Evolutionary conservation across 2,797 vertebrate genomes (phyloP).

Genomic region (Limosa lapponica): DNA sequence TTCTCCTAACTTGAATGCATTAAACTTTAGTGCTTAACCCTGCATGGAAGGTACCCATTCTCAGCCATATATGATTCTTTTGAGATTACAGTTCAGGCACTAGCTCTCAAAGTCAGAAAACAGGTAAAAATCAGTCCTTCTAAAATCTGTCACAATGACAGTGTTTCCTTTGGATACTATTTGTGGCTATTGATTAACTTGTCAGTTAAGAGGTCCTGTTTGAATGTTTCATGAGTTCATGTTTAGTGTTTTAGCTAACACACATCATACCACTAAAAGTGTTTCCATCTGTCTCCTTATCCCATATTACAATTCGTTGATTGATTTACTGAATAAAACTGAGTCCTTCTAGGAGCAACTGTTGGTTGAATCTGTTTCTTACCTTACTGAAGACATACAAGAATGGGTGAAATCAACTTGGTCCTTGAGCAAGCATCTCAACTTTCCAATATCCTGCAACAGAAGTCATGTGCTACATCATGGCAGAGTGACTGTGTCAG

Average conservation of each 20-base stretch:
- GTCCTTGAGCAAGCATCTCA: neutral
- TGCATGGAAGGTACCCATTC: neutral
- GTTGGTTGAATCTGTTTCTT: neutral
- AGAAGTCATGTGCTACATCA: neutral
- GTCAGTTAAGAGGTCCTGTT: rapidly evolving
- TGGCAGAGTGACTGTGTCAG: neutral
- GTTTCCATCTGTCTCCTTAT: neutral
- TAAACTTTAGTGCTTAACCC: neutral
- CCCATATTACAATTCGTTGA: neutral
- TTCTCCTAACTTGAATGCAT: neutral
- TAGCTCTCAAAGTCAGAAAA: neutral
- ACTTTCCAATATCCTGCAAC: neutral
- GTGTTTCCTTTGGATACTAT: neutral
- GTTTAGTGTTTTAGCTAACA: neutral
- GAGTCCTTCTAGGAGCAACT: neutral
- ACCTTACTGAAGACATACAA: neutral
- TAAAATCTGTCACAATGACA: neutral
- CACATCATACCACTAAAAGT: neutral
- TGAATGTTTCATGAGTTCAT: neutral
- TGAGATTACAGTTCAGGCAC: neutral
- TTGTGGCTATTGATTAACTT: neutral
- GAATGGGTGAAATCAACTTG: neutral
- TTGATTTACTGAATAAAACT: neutral
- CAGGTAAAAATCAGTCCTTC: neutral
- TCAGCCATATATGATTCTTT: neutral